phyloP scores from a whole-genome alignment of 2,888 invertebrate species.

The Slavum lentiscoides region DNA sequence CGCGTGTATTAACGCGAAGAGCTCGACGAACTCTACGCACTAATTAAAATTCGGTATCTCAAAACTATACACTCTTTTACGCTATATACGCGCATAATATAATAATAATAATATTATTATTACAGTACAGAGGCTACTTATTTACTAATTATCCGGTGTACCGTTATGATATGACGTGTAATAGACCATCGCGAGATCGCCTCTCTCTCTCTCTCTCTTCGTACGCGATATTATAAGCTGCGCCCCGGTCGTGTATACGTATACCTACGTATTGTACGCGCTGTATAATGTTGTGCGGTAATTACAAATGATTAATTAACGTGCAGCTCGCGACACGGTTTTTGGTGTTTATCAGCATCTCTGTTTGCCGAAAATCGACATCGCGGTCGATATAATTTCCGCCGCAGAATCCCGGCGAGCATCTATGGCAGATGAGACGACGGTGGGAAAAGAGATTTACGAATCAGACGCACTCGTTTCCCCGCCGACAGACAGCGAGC shows the following conservation, averaged over 20 bases:
- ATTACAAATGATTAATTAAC: conserved; percentile 31
- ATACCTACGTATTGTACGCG: not conserved
- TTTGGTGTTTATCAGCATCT: conserved; percentile 17
- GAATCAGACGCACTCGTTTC: too few relatives aligned
- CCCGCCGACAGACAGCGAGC: too few relatives aligned
- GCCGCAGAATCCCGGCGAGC: not conserved
- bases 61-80: not conserved
- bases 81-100: not conserved
- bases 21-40: conserved; percentile 45
- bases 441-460: too few relatives aligned
- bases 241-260: not conserved
- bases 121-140: conserved; percentile 9
- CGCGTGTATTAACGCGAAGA: not conserved
- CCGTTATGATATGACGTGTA: conserved; percentile 38
- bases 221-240: conserved; percentile 1
- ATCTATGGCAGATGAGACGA: too few relatives aligned
- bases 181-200: conserved; percentile 13
- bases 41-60: conserved; percentile 47
- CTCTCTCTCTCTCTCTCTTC: not conserved
- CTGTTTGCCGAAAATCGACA: conserved; percentile 21
- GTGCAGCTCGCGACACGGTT: conserved; percentile 9
- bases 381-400: not conserved
- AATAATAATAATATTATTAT: not conserved
- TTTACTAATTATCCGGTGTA: conserved; percentile 40
- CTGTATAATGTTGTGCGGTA: too few relatives aligned